These are phyloP conservation scores for Cylindroiulus punctatus DNA, from an alignment of 2,888 invertebrate genomes.

Conservation along the genomic window DNA sequence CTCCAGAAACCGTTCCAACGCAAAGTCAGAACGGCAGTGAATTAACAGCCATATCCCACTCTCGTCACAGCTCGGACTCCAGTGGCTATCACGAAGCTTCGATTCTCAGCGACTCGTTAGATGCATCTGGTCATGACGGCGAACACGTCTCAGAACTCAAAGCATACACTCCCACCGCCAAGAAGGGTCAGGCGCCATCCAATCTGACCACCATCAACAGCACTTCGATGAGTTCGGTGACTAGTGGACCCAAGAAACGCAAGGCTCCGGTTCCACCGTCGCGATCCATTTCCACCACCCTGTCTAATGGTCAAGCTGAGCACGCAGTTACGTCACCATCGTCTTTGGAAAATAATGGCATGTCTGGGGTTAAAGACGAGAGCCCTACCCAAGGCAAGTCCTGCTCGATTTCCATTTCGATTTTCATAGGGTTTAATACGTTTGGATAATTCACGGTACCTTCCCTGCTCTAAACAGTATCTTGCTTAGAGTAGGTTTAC, in stretches of 20 bases:
- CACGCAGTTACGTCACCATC: neutral
- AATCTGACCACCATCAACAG: slow-evolving; percentile 49
- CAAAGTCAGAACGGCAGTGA: slow-evolving; percentile 61
- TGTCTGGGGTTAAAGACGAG: neutral
- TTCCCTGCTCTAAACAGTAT: neutral
- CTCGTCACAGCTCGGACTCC: slow-evolving; percentile 78
- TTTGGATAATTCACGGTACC: neutral
- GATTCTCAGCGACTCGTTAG: slow-evolving; percentile 71
- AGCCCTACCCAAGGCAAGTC: slow-evolving; percentile 51
- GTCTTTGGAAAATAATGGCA: neutral
- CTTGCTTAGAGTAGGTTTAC: neutral
- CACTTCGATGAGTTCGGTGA: slow-evolving; percentile 50
- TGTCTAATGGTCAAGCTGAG: neutral
- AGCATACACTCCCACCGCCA: neutral
- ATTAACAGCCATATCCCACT: slow-evolving; percentile 68
- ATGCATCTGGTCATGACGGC: neutral
- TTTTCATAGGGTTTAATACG: neutral
- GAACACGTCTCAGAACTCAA: neutral
- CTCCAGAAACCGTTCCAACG: slow-evolving; percentile 64
- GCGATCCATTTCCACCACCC: slow-evolving; percentile 55
- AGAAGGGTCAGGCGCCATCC: neutral
- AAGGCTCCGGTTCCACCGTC: slow-evolving; percentile 71
- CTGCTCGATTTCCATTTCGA: neutral
- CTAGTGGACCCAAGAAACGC: slow-evolving; percentile 70
- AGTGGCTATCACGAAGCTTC: slow-evolving; percentile 79